These are phyloP conservation scores for Vulpes vulpes DNA, from an alignment of 2,113 vertebrate species.

Conservation along the genomic window DNA sequence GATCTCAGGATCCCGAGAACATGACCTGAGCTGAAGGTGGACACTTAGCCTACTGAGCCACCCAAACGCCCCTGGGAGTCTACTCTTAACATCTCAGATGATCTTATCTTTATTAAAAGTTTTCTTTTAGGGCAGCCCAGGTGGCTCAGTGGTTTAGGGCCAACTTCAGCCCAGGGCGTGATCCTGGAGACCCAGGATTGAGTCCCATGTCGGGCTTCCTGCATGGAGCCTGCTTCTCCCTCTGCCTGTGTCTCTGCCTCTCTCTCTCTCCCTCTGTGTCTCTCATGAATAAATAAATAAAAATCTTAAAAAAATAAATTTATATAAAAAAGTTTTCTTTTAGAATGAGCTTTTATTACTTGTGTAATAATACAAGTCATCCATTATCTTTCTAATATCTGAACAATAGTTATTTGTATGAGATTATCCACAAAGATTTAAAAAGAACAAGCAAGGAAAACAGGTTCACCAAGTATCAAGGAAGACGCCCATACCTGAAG, in stretches of 20 bases:
- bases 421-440: not conserved
- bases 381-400: not conserved
- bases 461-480: accelerated
- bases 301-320: too few relatives aligned
- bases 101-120: not conserved
- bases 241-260: too few relatives aligned
- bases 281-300: too few relatives aligned
- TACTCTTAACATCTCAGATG: not conserved
- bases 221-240: too few relatives aligned
- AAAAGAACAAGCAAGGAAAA: not conserved
- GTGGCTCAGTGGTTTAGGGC: too few relatives aligned
- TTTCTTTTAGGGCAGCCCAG: not conserved
- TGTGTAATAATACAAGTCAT: not conserved
- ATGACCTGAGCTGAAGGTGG: not conserved
- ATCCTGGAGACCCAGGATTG: too few relatives aligned
- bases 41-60: not conserved
- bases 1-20: not conserved
- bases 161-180: too few relatives aligned
- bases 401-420: not conserved
- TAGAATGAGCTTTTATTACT: not conserved
- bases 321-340: not conserved
- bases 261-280: too few relatives aligned
- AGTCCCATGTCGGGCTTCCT: too few relatives aligned
- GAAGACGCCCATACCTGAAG: not conserved
- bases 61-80: not conserved